Conservation (phyloP, 2,113 vertebrate genomes). For the Ptychochromis oligacanthus region DNA sequence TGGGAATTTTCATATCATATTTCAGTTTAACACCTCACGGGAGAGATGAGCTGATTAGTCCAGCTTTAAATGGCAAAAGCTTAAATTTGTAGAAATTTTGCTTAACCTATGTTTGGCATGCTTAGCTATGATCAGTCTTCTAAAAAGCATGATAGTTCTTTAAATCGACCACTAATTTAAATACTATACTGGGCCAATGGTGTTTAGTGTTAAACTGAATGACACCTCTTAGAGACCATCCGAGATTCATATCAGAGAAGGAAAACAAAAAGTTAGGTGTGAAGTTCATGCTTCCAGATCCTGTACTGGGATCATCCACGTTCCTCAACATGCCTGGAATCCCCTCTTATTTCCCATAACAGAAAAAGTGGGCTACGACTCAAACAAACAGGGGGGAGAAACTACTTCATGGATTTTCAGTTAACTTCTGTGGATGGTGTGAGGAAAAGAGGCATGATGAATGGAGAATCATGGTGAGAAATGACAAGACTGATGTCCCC, state of each 20-base stretch:
- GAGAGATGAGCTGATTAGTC: conserved; percentile 6
- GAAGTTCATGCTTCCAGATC: conserved; percentile 30
- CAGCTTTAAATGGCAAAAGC: conserved; percentile 25
- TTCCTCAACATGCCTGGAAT: conserved; percentile 42
- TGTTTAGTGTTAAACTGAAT: conserved; percentile 34
- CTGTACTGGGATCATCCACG: conserved; percentile 26
- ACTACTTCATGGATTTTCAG: conserved; percentile 30
- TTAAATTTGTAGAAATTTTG: conserved; percentile 6
- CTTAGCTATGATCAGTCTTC: conserved; percentile 15
- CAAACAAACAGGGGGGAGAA: conserved; percentile 37
- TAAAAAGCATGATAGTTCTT: conserved; percentile 17
- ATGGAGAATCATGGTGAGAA: conserved; percentile 35
- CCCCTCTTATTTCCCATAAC: conserved; percentile 53
- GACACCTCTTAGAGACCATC: conserved; percentile 19
- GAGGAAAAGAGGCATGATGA: conserved; percentile 31
- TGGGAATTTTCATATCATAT: conserved; percentile 29
- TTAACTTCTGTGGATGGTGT: conserved; percentile 23
- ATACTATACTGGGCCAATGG: neutral
- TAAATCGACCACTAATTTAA: conserved; percentile 16
- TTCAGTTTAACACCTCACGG: conserved; percentile 17
- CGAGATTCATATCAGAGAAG: conserved; percentile 22
- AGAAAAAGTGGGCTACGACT: conserved; percentile 52
- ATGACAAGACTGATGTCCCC: conserved; percentile 37
- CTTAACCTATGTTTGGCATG: neutral
- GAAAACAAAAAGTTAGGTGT: conserved; percentile 4